Evolutionary conservation across 2,797 vertebrate genomes (phyloP).

Genomic region (Ptychadena robeensis): DNA sequence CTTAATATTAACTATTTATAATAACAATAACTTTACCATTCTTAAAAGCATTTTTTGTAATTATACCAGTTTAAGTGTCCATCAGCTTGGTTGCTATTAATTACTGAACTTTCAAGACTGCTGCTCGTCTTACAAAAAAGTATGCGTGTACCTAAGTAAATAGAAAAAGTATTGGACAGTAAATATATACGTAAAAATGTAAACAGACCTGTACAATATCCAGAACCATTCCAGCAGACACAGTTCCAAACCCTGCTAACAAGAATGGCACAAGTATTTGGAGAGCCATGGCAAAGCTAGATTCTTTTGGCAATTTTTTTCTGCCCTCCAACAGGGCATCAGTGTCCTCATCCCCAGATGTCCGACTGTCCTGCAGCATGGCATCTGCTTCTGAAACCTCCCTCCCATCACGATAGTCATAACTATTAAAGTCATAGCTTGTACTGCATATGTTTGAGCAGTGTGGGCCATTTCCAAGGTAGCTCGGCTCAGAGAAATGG

Average conservation of each 20-base stretch:
- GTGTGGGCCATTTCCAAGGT: slow-evolving; percentile 71
- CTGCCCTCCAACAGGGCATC: slow-evolving; percentile 71
- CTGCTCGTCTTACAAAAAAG: too few species aligned
- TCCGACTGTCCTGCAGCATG: slow-evolving; percentile 81
- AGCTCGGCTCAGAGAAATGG: slow-evolving; percentile 73
- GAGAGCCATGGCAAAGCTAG: slow-evolving; percentile 86
- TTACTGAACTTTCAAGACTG: too few species aligned
- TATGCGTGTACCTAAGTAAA: too few species aligned
- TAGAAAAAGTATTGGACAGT: background rate
- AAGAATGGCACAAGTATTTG: slow-evolving; percentile 94
- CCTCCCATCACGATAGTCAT: slow-evolving; percentile 78
- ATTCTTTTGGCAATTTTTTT: slow-evolving; percentile 89
- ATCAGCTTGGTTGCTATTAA: too few species aligned
- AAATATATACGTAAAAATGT: too few species aligned
- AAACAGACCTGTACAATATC: slow-evolving; percentile 92
- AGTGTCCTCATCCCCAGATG: slow-evolving; percentile 77
- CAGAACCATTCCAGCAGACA: slow-evolving; percentile 95
- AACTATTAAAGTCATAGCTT: slow-evolving; percentile 74
- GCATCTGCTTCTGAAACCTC: slow-evolving; percentile 82
- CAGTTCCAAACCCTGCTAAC: slow-evolving; percentile 93
- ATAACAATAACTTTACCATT: too few species aligned
- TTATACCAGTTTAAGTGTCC: too few species aligned
- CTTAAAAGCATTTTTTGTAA: too few species aligned
- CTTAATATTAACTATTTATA: too few species aligned
- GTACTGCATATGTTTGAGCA: slow-evolving; percentile 68